Evolutionary conservation across 2,797 vertebrate species (phyloP).

Genomic region (Leptoclinus maculatus): DNA sequence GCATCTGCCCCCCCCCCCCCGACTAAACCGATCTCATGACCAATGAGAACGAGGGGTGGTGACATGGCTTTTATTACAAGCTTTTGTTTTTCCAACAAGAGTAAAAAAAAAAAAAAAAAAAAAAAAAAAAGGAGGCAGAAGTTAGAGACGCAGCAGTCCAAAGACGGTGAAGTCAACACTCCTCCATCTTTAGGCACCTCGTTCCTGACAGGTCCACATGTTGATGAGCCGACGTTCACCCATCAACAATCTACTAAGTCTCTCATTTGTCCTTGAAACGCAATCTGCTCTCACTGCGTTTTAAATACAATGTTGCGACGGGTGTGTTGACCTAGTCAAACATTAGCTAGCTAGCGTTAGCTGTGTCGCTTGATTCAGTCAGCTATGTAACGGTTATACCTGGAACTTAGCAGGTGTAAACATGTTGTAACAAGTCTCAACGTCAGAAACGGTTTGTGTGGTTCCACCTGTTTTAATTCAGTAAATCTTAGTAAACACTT

Average conservation of each 20-base stretch:
- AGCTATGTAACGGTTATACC: background rate
- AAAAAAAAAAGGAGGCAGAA: background rate
- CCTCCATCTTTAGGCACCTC: background rate
- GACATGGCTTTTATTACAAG: constrained; percentile 12
- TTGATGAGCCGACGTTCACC: background rate
- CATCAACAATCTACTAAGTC: no score
- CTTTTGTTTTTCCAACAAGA: constrained; percentile 28
- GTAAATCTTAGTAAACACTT: no score
- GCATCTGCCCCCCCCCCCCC: constrained; percentile 33
- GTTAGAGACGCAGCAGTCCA: background rate
- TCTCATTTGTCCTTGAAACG: no score
- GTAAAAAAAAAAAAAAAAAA: background rate
- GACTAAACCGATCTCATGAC: constrained; percentile 50
- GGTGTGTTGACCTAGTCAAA: no score
- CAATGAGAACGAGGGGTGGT: constrained; percentile 78
- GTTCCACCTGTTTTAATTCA: no score
- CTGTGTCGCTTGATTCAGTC: no score
- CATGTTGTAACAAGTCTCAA: no score
- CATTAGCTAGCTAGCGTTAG: no score
- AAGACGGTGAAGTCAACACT: background rate
- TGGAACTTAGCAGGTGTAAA: background rate
- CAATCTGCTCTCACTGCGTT: no score
- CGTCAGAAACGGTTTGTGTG: no score
- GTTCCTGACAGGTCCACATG: background rate
- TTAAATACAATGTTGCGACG: no score